These are phyloP conservation scores for Meiosimyza platycephala DNA, from an alignment of 2,888 invertebrate genomes.

Conservation along the genomic window DNA sequence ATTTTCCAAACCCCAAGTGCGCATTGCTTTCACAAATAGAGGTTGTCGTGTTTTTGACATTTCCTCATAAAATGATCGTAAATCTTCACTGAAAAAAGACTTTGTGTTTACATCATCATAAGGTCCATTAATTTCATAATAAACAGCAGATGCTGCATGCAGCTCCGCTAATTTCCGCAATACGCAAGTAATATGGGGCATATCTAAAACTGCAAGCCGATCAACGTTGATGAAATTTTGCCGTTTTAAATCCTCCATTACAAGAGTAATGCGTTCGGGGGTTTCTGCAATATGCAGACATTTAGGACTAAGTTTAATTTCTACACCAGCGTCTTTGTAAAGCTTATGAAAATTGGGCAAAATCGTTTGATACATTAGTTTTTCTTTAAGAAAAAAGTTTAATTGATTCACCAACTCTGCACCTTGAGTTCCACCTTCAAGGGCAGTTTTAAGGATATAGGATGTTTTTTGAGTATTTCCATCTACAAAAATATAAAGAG, in stretches of 20 bases:
- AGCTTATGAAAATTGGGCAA: constrained; percentile 54
- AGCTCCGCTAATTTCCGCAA: constrained; percentile 57
- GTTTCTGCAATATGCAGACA: constrained; percentile 51
- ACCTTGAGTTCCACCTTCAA: constrained; percentile 47
- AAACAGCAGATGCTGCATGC: constrained; percentile 60
- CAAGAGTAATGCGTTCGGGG: constrained; percentile 50
- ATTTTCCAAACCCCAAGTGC: constrained; percentile 50
- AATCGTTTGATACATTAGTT: constrained; percentile 53
- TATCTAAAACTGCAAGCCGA: constrained; percentile 57
- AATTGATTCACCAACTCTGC: constrained; percentile 46
- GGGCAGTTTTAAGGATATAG: constrained; percentile 57
- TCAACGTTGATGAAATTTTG: constrained; percentile 53
- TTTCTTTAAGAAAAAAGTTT: constrained; percentile 59
- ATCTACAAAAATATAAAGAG: constrained; percentile 39
- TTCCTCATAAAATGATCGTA: constrained; percentile 42
- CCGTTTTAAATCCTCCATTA: constrained; percentile 57
- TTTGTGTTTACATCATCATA: constrained; percentile 43
- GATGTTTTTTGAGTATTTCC: constrained; percentile 48
- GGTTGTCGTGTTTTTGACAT: constrained; percentile 37
- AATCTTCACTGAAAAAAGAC: constrained; percentile 43
- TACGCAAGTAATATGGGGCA: constrained; percentile 53
- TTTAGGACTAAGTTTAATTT: constrained; percentile 54
- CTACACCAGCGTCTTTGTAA: constrained; percentile 52
- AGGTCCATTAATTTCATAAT: constrained; percentile 50
- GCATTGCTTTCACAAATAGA: constrained; percentile 45